Percentiles rank a stretch among this genome's conserved stretches.
These are phyloP conservation scores for Fundulus diaphanus DNA, from an alignment of 2,797 vertebrate species.

Conservation along the genomic window DNA sequence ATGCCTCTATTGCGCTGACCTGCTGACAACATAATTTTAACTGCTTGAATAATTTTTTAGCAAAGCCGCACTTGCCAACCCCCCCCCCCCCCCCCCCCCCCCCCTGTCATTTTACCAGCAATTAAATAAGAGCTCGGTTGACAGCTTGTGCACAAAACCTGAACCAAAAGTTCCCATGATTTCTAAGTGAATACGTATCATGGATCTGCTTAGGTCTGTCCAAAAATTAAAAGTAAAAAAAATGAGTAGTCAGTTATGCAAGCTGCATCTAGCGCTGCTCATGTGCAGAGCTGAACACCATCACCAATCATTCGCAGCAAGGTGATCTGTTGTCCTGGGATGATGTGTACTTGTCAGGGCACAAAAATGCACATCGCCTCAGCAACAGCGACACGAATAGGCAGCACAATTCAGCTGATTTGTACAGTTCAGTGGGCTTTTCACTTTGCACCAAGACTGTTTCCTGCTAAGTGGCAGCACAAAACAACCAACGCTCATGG, in stretches of 20 bases:
- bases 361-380: conserved; percentile 1
- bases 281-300: conserved; percentile 2
- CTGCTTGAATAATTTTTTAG: conserved; percentile 41
- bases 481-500: conserved; percentile 9
- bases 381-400: conserved; percentile 17
- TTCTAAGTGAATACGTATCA: conserved; percentile 50
- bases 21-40: conserved; percentile 67
- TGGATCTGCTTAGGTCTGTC: conserved; percentile 13
- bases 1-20: conserved; percentile 45
- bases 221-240: neutral
- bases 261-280: conserved; percentile 4
- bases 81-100: neutral
- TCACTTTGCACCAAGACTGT: conserved; percentile 4
- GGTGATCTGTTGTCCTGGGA: conserved; percentile 21
- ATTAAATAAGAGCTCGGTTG: conserved; percentile 45
- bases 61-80: conserved; percentile 7
- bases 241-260: conserved; percentile 19
- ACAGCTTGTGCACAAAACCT: conserved; percentile 23
- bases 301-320: conserved; percentile 3
- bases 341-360: neutral
- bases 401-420: conserved; percentile 23
- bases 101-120: conserved; percentile 49
- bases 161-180: conserved; percentile 35
- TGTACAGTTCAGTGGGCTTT: conserved; percentile 30
- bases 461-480: conserved; percentile 10